Percentiles rank a stretch among this genome's conserved stretches.
phyloP scores from a whole-genome alignment of 2,888 invertebrate genomes.

The Athetis lepigone region DNA sequence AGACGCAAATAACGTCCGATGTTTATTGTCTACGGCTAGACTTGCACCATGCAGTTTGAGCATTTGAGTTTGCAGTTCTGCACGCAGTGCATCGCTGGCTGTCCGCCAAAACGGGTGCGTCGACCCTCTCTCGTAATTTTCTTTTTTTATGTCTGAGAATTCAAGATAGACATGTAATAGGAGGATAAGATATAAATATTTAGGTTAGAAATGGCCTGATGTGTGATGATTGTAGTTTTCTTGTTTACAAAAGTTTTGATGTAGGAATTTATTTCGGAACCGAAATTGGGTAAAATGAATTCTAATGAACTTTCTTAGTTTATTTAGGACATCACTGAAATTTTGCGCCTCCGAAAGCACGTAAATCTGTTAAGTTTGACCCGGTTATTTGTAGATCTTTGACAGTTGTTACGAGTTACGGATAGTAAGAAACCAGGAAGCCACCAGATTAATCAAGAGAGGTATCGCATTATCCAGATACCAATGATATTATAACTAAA shows the following conservation, averaged over 20 bases:
- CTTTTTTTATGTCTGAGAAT: constrained; percentile 70
- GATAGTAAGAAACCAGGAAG: no score
- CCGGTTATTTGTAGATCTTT: no score
- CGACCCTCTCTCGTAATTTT: constrained; percentile 69
- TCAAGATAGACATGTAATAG: constrained; percentile 58
- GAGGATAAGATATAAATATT: constrained; percentile 51
- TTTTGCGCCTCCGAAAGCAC: no score
- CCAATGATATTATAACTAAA: no score
- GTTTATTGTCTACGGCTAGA: constrained; percentile 74
- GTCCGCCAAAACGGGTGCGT: constrained; percentile 77
- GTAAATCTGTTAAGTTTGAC: no score
- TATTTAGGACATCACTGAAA: no score
- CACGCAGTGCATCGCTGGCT: constrained; percentile 74
- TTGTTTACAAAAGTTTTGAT: constrained; percentile 29
- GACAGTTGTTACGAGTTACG: no score
- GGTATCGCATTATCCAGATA: no score
- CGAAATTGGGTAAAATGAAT: constrained; percentile 28
- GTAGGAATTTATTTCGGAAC: constrained; percentile 27
- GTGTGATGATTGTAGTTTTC: constrained; percentile 41
- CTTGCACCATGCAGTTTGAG: constrained; percentile 67
- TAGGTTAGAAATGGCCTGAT: constrained; percentile 37
- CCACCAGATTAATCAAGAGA: no score
- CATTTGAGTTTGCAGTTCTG: constrained; percentile 61
- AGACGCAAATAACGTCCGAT: constrained; percentile 45
- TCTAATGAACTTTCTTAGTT: no score